Evolutionary conservation across 2,113 vertebrate genomes (phyloP).

Genomic region (Ailuropoda melanoleuca): DNA sequence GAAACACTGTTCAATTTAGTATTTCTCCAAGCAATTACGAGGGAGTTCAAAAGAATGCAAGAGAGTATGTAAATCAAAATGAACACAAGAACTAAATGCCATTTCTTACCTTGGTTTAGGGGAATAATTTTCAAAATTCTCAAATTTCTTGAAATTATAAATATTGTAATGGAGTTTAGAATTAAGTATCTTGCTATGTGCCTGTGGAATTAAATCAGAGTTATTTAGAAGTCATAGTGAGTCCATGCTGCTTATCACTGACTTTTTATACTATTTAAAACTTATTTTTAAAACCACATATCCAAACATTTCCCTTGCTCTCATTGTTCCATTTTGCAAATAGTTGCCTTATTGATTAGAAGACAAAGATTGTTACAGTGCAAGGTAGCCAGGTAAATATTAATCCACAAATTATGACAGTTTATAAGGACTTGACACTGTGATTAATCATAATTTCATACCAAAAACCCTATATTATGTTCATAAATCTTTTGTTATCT

Average conservation of each 20-base stretch:
- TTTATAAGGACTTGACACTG: background rate
- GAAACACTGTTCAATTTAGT: background rate
- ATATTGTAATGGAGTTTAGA: background rate
- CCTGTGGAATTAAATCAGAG: constrained; percentile 57
- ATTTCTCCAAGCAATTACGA: background rate
- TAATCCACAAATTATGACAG: background rate
- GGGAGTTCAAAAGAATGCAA: background rate
- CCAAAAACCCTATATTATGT: background rate
- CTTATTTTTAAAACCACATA: background rate
- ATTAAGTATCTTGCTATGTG: constrained; percentile 47
- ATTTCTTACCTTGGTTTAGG: constrained; percentile 72
- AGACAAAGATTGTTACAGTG: background rate
- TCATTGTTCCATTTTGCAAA: constrained; percentile 17
- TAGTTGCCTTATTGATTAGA: background rate
- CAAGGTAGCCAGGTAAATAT: background rate
- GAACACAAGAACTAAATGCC: background rate
- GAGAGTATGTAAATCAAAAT: background rate
- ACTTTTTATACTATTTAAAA: constrained; percentile 1
- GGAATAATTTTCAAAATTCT: constrained; percentile 77
- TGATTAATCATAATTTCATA: background rate
- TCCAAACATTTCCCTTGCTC: background rate
- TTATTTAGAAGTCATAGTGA: constrained; percentile 6
- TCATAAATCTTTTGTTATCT: background rate
- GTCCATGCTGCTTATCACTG: background rate
- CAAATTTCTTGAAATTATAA: constrained; percentile 57